Percentiles rank a stretch among this genome's conserved stretches.
phyloP scores from a whole-genome alignment of 23 tunicate species.

The Styela plicata region DNA sequence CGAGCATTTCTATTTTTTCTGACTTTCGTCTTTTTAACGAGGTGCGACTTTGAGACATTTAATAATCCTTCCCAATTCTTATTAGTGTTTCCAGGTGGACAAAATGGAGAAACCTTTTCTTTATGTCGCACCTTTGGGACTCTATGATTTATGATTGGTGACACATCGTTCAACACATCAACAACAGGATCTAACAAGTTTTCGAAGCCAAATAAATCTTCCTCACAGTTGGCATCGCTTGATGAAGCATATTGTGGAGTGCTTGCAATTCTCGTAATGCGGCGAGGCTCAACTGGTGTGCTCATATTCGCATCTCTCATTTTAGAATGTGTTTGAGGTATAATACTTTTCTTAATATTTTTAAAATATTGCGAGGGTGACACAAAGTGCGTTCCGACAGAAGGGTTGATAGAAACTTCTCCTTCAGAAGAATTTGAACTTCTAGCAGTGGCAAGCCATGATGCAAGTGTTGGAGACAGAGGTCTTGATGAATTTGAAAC shows the following conservation, averaged over 20 bases:
- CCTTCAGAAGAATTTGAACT: background rate
- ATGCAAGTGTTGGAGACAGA: background rate
- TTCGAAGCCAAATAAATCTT: background rate
- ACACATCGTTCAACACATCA: background rate
- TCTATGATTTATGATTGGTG: background rate
- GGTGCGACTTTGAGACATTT: background rate
- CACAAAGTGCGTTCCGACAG: background rate
- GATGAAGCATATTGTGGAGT: background rate
- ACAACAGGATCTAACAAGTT: background rate
- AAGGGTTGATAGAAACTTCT: background rate
- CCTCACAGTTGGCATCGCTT: background rate
- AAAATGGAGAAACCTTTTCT: background rate
- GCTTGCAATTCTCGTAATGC: background rate
- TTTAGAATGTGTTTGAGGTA: background rate
- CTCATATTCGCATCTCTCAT: background rate
- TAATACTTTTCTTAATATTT: background rate
- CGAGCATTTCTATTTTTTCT: background rate
- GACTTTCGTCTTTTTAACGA: background rate
- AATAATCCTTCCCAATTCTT: background rate
- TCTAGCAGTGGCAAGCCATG: background rate
- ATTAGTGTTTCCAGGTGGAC: background rate
- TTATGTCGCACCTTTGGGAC: background rate
- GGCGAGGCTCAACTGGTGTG: background rate
- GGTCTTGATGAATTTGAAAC: background rate
- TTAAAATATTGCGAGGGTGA: background rate